Evolutionary conservation across 2,888 invertebrate species (phyloP), one percentile per base, ranked within the genome.

Genomic region (Drosophila barbarae): DNA sequence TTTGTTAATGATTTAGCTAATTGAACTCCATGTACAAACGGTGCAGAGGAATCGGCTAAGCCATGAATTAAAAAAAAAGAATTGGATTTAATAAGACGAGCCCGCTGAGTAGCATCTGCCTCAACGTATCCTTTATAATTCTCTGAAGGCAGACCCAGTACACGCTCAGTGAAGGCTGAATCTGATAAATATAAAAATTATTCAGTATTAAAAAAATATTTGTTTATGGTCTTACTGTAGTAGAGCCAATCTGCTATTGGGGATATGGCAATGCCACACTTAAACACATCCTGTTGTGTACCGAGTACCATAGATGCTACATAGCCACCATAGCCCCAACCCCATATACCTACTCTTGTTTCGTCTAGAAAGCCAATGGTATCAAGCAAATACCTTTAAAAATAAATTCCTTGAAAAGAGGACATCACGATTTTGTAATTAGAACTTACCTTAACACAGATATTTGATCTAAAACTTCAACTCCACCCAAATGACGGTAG

Each of bases 191-290:
- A 32, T 26, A n/a, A 21, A 12, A 39, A 18, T 21, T 26, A 47
- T 15, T 28, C 32, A 9, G 12, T 15, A 21, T n/a, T 13, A 6
- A 6, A 5, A 12, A 10, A 4, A 5, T 2, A 34, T 23, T 9
- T 35, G 6, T 12, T 1, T 3, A 26, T 26, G 5, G 8, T 38
- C 94, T 93, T 89, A 98, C 98, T 98, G 88, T 98, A 98, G 90
- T 95, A 97, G 54, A 96, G 92, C 97, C 98, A 98, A 90, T 98
- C 97, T 35, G 97, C 95, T 80, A 98, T 97, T 1, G 98, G 98
- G 69, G 98, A 97, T 36, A 98, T 96, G 18, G 97, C 94, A 68
- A 97, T 94, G 47, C 98, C 98, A 89, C 98, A 98, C 88, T 96
- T 95, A 90, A 97, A 96, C 55, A 95, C 93, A 83, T 94, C 92